Evolutionary conservation across 2,888 invertebrate genomes (phyloP), one percentile per base, ranked within the genome.

Genomic region (Coelogynopora nodosa): DNA sequence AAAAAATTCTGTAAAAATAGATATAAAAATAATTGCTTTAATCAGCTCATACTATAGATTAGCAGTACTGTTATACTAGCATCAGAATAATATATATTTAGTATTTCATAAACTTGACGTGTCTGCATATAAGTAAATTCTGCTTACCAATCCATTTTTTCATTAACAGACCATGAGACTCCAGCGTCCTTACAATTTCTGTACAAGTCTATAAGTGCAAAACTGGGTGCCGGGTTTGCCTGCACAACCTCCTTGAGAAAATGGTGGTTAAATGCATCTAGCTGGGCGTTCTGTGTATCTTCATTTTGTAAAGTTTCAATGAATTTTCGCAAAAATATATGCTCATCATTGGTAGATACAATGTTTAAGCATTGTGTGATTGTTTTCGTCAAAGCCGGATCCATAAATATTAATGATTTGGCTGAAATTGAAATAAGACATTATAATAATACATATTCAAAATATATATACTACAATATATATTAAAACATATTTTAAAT

Each of bases 121-220:
- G n/a, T n/a, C n/a, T n/a, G n/a, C n/a, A 49, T 49, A 18, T 10
- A 49, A 49, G 18, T 49, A 49, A 10, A 49, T 10, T 49, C 49
- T 5, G 2, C 74, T 13, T 84, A 84, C 85, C 85, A 85, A 29
- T 85, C 85, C 67, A 85, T 29, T 0, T 67, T 30, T 74, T 85
- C 85, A 13, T 23, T 67, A n/a, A 85, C 85, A 2, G n/a, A 74
- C 85, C 85, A 85, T 27, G 29, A 29, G 26, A 85, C 23, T 1
- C 85, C 85, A 23, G 29, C 23, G 2, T 31, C 28, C 13, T 26
- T n/a, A 29, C 67, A 27, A 29, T 67, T 26, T n/a, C 29, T 0
- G 18, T 74, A 82, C 1, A 86, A 23, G 23, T 86, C 31, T 30
- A 28, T 31, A 10, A 86, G 30, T n/a, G 74, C 30, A 28, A 26